Conservation (phyloP, 2,113 vertebrate genomes). For the Laticauda laticaudata region DNA sequence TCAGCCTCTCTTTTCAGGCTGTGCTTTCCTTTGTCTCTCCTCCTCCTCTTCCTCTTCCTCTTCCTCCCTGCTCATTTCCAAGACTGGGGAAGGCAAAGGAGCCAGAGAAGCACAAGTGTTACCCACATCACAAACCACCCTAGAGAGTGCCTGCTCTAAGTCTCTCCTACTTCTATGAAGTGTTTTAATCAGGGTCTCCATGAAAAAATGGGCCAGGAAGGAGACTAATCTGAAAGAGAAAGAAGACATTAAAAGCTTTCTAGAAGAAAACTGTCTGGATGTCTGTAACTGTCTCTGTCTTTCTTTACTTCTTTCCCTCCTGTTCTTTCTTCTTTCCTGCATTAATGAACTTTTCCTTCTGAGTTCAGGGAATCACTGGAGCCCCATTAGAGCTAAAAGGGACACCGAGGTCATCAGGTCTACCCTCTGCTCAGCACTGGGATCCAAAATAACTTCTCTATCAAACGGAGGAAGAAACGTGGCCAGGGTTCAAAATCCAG, state of each 20-base stretch:
- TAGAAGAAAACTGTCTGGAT: slow-evolving; percentile 59
- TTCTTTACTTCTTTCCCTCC: background rate
- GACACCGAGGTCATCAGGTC: background rate
- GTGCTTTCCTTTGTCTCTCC: slow-evolving; percentile 33
- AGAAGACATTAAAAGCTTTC: slow-evolving; percentile 62
- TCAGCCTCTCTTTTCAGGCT: slow-evolving; percentile 43
- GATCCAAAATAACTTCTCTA: background rate
- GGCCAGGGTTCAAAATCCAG: background rate
- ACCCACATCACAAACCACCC: slow-evolving; percentile 63
- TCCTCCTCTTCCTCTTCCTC: background rate
- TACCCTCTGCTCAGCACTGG: background rate
- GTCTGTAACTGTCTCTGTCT: slow-evolving; percentile 50
- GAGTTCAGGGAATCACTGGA: background rate
- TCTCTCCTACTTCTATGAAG: slow-evolving; percentile 81
- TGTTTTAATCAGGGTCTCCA: slow-evolving; percentile 76
- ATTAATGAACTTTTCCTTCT: slow-evolving; percentile 58
- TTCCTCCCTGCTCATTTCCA: slow-evolving; percentile 10
- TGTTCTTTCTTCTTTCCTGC: background rate
- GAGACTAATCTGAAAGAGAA: slow-evolving; percentile 40
- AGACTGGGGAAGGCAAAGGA: slow-evolving; percentile 60
- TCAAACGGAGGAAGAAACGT: background rate
- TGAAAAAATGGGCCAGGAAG: slow-evolving; percentile 69
- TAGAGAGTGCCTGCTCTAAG: slow-evolving; percentile 52
- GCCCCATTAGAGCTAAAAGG: background rate
- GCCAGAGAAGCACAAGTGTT: slow-evolving; percentile 54